Evolutionary conservation across 2,797 vertebrate species (phyloP).

Genomic region (Pterois miles): DNA sequence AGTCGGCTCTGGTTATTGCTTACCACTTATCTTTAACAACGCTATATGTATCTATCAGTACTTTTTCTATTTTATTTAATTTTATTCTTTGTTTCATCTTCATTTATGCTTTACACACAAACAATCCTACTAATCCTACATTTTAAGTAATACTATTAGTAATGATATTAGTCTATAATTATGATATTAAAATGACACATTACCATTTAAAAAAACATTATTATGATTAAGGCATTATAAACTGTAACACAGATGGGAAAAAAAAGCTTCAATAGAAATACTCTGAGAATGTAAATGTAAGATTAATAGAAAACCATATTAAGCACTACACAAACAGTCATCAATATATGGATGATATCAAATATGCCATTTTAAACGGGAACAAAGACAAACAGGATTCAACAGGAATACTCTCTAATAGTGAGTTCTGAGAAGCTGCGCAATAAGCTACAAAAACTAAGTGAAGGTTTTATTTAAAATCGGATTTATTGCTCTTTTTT

Average conservation of each 20-base stretch:
- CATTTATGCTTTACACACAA: not conserved
- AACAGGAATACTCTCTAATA: not conserved
- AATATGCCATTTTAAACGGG: not conserved
- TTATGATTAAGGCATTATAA: not conserved
- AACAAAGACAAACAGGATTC: not conserved
- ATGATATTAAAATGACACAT: not conserved
- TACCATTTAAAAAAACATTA: not conserved
- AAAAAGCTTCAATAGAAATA: not conserved
- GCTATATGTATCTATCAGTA: not conserved
- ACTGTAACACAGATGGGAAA: not conserved
- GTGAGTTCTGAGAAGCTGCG: not conserved
- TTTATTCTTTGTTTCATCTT: not conserved
- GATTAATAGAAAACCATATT: not conserved
- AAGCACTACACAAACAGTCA: no score
- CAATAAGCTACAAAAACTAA: not conserved
- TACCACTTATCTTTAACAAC: not conserved
- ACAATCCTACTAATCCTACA: not conserved
- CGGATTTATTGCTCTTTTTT: not conserved
- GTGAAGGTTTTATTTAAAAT: not conserved
- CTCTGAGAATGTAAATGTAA: not conserved
- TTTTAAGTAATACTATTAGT: not conserved
- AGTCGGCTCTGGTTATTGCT: not conserved
- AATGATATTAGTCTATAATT: not conserved
- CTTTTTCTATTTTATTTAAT: not conserved
- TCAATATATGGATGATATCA: not conserved